Base-by-base conservation (phyloP, 1,140 invertebrate species). In the Andrena cerasifolii region DNA sequence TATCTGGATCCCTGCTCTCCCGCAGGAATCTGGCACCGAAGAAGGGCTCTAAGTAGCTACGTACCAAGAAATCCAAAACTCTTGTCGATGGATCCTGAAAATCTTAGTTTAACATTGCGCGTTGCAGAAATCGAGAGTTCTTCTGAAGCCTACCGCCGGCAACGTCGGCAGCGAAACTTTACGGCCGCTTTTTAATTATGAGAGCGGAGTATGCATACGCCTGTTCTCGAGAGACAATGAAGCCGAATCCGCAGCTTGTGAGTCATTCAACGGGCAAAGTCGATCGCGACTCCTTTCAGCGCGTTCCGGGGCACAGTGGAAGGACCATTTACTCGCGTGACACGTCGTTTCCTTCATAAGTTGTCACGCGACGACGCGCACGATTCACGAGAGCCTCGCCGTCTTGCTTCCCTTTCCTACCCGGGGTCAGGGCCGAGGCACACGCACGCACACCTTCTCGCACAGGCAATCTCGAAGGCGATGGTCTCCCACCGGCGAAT, bases 281-380 rank as follows among this genome's bases (percentile, higher is more conserved):
- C 79, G 79, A 83, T 83, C 79, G 58, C 28, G 36, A 59, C 51
- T 49, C 80, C 45, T 73, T 78, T 78, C 59, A 79, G 77, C 74
- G 62, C 67, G 47, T 21, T 24, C 58, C 53, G 40, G 24, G 36
- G 31, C 66, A 26, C 54, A 78, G 61, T 82, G 65, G 81, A 78
- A 83, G 59, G 72, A 72, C 81, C 77, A 83, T 84, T 84, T 84
- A 76, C 78, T 72, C 77, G 80, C 65, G 80, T 84, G 82, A 84
- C 82, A 79, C 80, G 82, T 75, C 82, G 77, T 84, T 84, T 84
- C 82, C 82, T 83, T 74, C 49, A 54, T 40, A 51, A 53, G 81
- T 79, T 66, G 80, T 84, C 63, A 78, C 82, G 65, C 68, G 68
- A 83, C 73, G 51, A 61, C 79, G 53, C 65, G 62, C 45, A 45